Percentiles rank a stretch among this genome's conserved stretches.
phyloP scores from a whole-genome alignment of 2,888 invertebrate species.

The Lasioglossum lativentre region DNA sequence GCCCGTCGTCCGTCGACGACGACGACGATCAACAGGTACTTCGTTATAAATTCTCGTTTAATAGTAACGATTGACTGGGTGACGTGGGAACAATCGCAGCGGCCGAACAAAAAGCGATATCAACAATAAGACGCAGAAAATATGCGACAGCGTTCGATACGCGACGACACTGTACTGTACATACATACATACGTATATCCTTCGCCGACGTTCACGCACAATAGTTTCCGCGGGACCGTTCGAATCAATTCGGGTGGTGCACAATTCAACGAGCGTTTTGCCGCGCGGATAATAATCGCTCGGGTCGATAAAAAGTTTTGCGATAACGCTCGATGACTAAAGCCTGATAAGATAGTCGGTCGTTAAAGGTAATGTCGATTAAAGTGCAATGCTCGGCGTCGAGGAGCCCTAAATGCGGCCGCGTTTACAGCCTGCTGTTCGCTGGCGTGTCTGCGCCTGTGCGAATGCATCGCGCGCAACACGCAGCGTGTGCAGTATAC shows the following conservation, averaged over 20 bases:
- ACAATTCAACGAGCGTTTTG: background rate
- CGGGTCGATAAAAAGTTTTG: background rate
- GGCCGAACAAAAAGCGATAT: background rate
- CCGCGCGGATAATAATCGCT: background rate
- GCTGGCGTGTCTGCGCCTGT: background rate
- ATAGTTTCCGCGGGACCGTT: background rate
- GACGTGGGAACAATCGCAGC: background rate
- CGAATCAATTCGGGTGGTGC: background rate
- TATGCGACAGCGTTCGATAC: background rate
- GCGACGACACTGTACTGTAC: background rate
- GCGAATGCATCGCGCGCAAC: background rate
- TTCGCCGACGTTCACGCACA: background rate
- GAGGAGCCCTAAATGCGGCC: background rate
- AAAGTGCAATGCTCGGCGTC: constrained; percentile 16
- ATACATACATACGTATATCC: no score
- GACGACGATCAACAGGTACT: constrained; percentile 52
- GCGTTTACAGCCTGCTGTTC: background rate
- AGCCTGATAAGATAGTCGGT: constrained; percentile 39
- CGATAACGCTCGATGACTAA: constrained; percentile 33
- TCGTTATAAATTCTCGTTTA: constrained; percentile 7
- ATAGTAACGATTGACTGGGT: background rate
- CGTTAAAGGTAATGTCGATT: constrained; percentile 24
- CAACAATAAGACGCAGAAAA: background rate
- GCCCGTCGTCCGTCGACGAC: no score
- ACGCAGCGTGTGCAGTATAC: constrained; percentile 22